Evolutionary conservation across 1,140 invertebrate species (phyloP).

Genomic region (Achatina immaculata): DNA sequence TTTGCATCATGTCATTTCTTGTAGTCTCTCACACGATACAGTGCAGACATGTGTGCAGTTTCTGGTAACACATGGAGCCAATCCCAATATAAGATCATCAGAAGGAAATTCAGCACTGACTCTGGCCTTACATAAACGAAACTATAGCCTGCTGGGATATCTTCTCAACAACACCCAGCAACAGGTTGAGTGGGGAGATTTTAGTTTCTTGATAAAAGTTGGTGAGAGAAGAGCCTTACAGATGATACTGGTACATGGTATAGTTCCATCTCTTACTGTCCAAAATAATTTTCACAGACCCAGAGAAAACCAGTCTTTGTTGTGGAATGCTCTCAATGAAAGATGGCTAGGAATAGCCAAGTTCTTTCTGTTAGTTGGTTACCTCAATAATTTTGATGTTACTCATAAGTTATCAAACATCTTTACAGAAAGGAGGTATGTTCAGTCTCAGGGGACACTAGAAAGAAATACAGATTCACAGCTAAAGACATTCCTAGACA

Average conservation of each 20-base stretch:
- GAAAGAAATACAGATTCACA: too few species aligned
- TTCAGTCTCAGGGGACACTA: too few species aligned
- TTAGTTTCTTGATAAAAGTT: background rate
- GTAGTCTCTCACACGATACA: too few species aligned
- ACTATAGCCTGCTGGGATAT: background rate
- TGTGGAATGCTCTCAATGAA: background rate
- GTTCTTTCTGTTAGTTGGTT: background rate
- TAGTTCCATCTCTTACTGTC: background rate
- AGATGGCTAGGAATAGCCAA: background rate
- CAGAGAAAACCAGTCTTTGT: background rate
- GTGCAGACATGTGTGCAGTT: background rate
- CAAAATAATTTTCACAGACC: background rate
- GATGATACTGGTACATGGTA: background rate
- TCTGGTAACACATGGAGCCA: background rate
- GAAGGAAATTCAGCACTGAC: background rate
- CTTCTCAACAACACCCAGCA: background rate
- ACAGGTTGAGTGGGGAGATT: background rate
- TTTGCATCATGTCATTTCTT: background rate
- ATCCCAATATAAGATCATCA: background rate
- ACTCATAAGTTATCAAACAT: too few species aligned
- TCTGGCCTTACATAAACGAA: background rate
- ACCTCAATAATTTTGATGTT: background rate
- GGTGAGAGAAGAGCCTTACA: background rate
- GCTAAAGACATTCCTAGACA: background rate
- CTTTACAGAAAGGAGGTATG: too few species aligned